Conservation (phyloP, 2,888 invertebrate genomes). For the Meteorus colon region DNA sequence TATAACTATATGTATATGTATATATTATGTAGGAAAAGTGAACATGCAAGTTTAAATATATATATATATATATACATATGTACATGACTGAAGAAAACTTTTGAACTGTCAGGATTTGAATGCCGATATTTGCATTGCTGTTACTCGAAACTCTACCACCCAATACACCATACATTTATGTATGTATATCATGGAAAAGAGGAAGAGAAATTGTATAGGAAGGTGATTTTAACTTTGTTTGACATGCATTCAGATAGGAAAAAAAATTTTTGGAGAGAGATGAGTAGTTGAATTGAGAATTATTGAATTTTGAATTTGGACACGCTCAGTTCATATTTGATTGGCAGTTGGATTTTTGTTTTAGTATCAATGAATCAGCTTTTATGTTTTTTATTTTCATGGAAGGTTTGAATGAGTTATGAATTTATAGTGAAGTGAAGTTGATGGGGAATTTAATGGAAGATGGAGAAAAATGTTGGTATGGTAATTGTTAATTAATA, state of each 20-base stretch:
- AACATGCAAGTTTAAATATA: not conserved
- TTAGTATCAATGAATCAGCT: too few relatives aligned
- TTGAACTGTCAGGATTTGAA: conserved; percentile 19
- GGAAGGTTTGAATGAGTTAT: too few relatives aligned
- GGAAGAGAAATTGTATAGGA: not conserved
- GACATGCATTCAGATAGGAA: not conserved
- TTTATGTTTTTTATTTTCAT: too few relatives aligned
- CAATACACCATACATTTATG: not conserved
- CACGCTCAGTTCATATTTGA: too few relatives aligned
- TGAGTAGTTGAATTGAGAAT: too few relatives aligned
- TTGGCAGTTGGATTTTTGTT: too few relatives aligned
- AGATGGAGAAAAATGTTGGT: too few relatives aligned
- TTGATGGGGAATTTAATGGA: too few relatives aligned
- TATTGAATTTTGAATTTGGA: too few relatives aligned
- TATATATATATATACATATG: conserved; percentile 2
- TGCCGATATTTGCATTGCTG: conserved; percentile 21
- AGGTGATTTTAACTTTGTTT: not conserved
- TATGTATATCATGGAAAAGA: not conserved
- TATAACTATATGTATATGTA: conserved; percentile 11
- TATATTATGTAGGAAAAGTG: conserved; percentile 2
- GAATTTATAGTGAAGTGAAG: too few relatives aligned
- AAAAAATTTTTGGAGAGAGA: too few relatives aligned
- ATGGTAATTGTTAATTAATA: too few relatives aligned
- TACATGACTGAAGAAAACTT: conserved; percentile 11
- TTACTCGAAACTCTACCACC: conserved; percentile 22